phyloP scores from a whole-genome alignment of 2,797 vertebrate genomes.

The Carduelis carduelis region DNA sequence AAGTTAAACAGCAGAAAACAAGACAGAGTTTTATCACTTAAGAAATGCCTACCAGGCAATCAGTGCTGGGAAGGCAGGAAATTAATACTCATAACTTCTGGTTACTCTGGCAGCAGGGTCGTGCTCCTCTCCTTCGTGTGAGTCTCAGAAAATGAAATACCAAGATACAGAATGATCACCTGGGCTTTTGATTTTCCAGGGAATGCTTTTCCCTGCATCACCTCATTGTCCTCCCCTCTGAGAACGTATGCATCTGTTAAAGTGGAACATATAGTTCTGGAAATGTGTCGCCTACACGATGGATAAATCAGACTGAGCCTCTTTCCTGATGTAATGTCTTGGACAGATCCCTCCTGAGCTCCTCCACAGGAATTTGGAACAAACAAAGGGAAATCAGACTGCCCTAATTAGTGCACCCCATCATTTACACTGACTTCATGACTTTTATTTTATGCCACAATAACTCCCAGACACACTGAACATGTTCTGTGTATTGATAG shows the following conservation, averaged over 20 bases:
- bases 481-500: background rate
- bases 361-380: background rate
- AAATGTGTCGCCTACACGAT: background rate
- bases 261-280: conserved; percentile 3
- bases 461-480: background rate
- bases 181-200: conserved; percentile 1
- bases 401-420: background rate
- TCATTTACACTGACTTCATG: background rate
- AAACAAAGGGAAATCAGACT: background rate
- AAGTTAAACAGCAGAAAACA: background rate
- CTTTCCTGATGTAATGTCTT: background rate
- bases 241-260: background rate
- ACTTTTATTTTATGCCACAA: background rate
- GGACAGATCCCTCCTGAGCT: background rate
- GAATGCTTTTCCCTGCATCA: background rate
- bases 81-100: background rate
- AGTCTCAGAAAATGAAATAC: background rate
- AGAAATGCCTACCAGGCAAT: background rate
- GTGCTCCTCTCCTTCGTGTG: background rate
- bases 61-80: conserved; percentile 39
- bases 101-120: background rate
- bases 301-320: background rate
- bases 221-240: background rate
- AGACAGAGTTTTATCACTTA: background rate
- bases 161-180: background rate